Conservation (phyloP, 2,888 invertebrate genomes). For the Rhorus exstirpatorius region DNA sequence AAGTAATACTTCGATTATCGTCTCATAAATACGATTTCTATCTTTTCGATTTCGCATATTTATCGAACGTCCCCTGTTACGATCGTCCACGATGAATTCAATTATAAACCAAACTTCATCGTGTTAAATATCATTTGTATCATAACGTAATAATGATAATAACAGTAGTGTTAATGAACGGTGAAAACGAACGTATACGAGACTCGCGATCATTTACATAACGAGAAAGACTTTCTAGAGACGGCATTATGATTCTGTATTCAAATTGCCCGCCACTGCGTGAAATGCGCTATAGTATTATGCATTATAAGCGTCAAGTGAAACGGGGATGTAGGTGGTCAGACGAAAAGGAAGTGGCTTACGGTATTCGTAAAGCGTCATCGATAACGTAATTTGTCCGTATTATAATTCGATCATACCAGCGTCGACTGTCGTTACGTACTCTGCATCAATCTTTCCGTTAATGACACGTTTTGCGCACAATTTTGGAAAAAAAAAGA, state of each 20-base stretch:
- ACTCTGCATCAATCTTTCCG: too few species aligned
- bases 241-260: conserved; percentile 47
- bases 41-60: not conserved
- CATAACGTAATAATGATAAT: conserved; percentile 5
- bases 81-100: not conserved
- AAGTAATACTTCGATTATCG: not conserved
- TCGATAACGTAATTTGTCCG: too few species aligned
- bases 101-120: not conserved
- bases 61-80: not conserved
- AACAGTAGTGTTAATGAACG: conserved; percentile 10
- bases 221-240: conserved; percentile 65
- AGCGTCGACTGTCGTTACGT: too few species aligned
- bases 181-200: conserved; percentile 41
- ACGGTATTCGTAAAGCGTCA: too few species aligned
- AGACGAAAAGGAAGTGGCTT: too few species aligned
- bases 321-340: not conserved
- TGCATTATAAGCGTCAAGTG: too few species aligned
- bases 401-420: too few species aligned
- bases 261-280: not conserved
- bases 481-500: too few species aligned
- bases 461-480: too few species aligned
- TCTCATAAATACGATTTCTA: not conserved
- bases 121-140: not conserved
- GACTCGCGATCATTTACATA: conserved; percentile 50
- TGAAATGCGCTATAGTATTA: conserved; percentile 31